Base-by-base conservation (phyloP, 2,888 invertebrate genomes). In the Trachelus tabidus region DNA sequence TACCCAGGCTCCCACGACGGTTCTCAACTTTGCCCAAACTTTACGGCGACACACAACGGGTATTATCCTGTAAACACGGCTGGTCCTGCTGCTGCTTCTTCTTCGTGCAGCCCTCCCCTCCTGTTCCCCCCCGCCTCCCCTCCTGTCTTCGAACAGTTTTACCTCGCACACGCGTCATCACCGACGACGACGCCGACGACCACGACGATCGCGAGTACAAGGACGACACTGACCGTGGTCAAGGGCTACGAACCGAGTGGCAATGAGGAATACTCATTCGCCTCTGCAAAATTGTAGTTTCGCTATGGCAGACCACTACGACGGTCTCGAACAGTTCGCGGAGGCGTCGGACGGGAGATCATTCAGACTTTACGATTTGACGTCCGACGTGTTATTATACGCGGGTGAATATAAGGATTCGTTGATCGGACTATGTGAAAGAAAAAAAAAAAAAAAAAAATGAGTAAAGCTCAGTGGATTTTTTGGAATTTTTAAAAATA, bases 1-100 rank as follows among this genome's bases (percentile, higher is more conserved):
- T 91, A 90, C 91, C 89, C 88, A 85, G 84, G 84, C 86, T 87
- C 88, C 85, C 84, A 84, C 83, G 82, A 83, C 82, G 91, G 90
- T 89, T 89, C 91, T 90, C 91, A 91, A 91, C 91, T 85, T 81
- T 82, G 81, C 81, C 77, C 80, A 76, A 79, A 83, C 83, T 84
- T 79, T 73, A 34, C 71, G 71, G 23, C 6, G 23, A 9, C 56
- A 9, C 56, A 56, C 56, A 23, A 12, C 68, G 15, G 40, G 73
- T 30, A 76, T 35, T 73, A 40, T 68, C 73, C 33, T 73, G 76
- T 73, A 73, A 68, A 40, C 76, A 69, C 30, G 34, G 34, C 34
- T 76, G 79, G 74, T 75, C 75, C 31, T 80, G 73, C 11, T 34
- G 40, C 31, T 56, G 35, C 12, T 68, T 71, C 12, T 68, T 71